These are phyloP conservation scores for Trachythela sp. DNA, from an alignment of 64 coral and sea anemone species.

Conservation along the genomic window DNA sequence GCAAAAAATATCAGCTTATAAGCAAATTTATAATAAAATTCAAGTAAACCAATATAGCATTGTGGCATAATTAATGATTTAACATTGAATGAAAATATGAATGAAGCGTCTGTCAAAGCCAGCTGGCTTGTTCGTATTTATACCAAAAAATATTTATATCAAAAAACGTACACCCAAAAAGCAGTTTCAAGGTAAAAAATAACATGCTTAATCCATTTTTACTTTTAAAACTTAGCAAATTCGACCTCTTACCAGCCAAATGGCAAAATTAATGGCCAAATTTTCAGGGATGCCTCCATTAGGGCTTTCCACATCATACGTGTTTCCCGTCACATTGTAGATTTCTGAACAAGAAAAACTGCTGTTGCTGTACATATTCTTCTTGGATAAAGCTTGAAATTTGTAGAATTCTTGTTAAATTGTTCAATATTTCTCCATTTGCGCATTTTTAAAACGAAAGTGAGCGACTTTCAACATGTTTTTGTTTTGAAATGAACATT, in stretches of 20 bases:
- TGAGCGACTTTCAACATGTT: background rate
- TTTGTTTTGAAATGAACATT: background rate
- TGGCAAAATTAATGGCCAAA: conserved; percentile 74
- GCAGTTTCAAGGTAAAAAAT: background rate
- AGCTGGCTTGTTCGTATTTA: background rate
- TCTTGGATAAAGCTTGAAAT: background rate
- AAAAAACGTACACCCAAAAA: background rate
- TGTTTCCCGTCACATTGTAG: background rate
- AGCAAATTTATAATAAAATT: background rate
- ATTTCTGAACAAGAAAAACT: background rate
- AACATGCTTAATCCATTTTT: background rate
- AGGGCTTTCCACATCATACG: background rate
- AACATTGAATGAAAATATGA: background rate
- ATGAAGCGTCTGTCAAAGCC: background rate
- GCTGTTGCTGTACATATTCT: background rate
- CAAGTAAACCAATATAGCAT: background rate
- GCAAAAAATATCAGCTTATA: background rate
- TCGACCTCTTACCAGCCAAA: conserved; percentile 71
- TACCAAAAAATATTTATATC: background rate
- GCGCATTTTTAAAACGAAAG: background rate
- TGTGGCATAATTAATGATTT: background rate
- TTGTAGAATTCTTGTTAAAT: background rate
- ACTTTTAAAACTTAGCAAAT: background rate
- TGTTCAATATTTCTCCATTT: background rate
- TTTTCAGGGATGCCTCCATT: conserved; percentile 87